Conservation (phyloP, 1,140 invertebrate genomes). For the Cotesia typhae region DNA sequence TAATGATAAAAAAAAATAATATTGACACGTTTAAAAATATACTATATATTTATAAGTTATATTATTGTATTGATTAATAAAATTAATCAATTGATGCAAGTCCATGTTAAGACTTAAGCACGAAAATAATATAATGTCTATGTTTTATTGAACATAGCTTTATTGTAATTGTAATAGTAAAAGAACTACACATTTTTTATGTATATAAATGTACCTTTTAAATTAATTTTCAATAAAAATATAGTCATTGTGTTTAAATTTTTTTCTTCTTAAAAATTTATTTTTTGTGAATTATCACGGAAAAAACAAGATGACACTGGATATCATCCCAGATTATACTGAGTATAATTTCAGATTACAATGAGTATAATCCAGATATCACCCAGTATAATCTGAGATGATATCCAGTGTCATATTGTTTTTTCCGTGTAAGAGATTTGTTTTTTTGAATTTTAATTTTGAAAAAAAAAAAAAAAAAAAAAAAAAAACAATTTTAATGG, state of each 20-base stretch:
- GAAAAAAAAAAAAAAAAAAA: too few relatives aligned
- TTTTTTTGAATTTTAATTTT: background rate
- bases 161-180: slow-evolving; percentile 54
- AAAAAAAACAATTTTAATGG: too few relatives aligned
- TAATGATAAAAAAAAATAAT: slow-evolving; percentile 41
- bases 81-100: slow-evolving; percentile 17
- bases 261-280: slow-evolving; percentile 29
- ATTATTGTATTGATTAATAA: slow-evolving; percentile 24
- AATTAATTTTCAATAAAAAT: slow-evolving; percentile 63
- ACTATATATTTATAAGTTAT: slow-evolving; percentile 35
- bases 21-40: slow-evolving; percentile 42
- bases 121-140: slow-evolving; percentile 33
- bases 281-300: background rate
- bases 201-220: slow-evolving; percentile 63
- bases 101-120: slow-evolving; percentile 33
- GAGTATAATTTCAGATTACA: too few relatives aligned
- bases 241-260: slow-evolving; percentile 60
- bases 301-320: too few relatives aligned
- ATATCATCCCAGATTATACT: too few relatives aligned
- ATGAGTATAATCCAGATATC: too few relatives aligned
- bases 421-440: background rate
- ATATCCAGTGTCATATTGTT: too few relatives aligned
- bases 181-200: slow-evolving; percentile 59
- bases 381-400: too few relatives aligned
- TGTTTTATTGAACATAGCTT: slow-evolving; percentile 28